phyloP scores from a whole-genome alignment of 2,797 vertebrate species.

The Chiloscyllium punctatum region DNA sequence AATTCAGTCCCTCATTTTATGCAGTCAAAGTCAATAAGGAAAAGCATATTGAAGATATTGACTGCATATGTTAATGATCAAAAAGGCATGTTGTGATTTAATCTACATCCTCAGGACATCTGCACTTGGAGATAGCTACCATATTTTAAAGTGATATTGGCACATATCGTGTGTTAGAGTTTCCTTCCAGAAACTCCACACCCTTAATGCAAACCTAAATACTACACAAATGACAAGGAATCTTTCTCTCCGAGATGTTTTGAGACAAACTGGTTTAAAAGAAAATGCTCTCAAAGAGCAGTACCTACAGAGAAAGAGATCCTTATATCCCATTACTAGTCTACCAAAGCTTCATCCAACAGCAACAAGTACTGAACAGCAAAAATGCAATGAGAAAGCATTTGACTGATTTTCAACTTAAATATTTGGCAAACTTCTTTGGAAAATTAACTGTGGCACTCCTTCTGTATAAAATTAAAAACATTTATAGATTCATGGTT shows the following conservation, averaged over 20 bases:
- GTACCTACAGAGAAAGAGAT: background rate
- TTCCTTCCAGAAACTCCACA: background rate
- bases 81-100: background rate
- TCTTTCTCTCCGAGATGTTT: background rate
- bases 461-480: conserved; percentile 1
- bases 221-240: background rate
- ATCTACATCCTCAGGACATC: background rate
- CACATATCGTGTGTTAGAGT: background rate
- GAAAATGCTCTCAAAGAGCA: too few relatives aligned
- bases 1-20: background rate
- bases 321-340: background rate
- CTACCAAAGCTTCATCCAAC: background rate
- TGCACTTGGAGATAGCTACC: background rate
- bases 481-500: background rate
- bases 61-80: background rate
- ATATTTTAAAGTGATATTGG: background rate
- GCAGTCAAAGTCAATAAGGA: background rate
- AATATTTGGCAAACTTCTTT: background rate
- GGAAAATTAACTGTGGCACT: background rate
- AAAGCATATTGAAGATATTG: background rate
- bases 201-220: background rate
- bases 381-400: background rate
- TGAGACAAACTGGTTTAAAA: background rate
- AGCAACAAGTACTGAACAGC: background rate
- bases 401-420: background rate